These are phyloP conservation scores for Drosophila mulleri DNA, from an alignment of 2,888 invertebrate species.

Conservation along the genomic window DNA sequence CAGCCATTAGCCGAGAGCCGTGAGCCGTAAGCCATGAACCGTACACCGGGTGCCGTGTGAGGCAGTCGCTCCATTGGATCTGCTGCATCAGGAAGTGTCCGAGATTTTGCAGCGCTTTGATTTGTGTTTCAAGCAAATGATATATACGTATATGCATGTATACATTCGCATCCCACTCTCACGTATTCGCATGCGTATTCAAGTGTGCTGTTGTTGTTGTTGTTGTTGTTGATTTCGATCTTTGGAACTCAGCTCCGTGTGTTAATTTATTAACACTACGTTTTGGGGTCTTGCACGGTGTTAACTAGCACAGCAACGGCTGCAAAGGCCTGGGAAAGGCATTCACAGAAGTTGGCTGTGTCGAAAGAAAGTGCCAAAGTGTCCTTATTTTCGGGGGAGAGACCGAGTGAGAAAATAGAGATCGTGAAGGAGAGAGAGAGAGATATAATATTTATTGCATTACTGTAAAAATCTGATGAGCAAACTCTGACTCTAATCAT, in stretches of 20 bases:
- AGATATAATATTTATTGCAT: neutral
- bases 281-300: slow-evolving; percentile 33
- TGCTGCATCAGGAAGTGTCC: slow-evolving; percentile 51
- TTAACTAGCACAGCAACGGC: slow-evolving; percentile 17
- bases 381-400: slow-evolving; percentile 8
- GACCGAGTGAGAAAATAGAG: neutral
- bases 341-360: neutral
- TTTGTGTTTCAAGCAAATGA: slow-evolving; percentile 55
- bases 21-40: neutral
- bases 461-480: no score
- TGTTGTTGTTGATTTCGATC: slow-evolving; percentile 46
- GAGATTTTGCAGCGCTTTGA: slow-evolving; percentile 52
- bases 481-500: no score
- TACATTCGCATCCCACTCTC: neutral
- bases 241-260: slow-evolving; percentile 33
- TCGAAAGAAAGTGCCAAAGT: slow-evolving; percentile 11
- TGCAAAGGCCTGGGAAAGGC: slow-evolving; percentile 14
- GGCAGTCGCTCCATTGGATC: slow-evolving; percentile 29
- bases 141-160: slow-evolving; percentile 27
- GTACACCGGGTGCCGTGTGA: slow-evolving; percentile 1
- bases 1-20: slow-evolving; percentile 7
- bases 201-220: neutral
- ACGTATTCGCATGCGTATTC: slow-evolving; percentile 16
- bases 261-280: slow-evolving; percentile 57
- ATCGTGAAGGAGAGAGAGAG: neutral